Percentiles rank a stretch among this genome's conserved stretches.
Evolutionary conservation across 1,140 invertebrate genomes (phyloP).

Genomic region (Diachasma alloeum): DNA sequence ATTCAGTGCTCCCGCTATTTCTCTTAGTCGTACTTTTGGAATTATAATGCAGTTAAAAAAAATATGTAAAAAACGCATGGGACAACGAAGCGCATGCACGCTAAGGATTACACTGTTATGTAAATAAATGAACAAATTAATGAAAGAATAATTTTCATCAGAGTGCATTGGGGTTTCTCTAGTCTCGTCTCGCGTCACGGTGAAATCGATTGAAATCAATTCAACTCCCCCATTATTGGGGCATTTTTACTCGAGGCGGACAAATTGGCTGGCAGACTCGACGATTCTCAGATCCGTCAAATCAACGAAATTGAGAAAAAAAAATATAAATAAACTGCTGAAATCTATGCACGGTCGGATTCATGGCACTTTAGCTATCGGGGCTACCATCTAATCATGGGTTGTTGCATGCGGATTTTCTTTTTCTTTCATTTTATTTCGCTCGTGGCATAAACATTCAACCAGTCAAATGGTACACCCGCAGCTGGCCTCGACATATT

Average conservation of each 20-base stretch:
- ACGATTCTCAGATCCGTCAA: not conserved
- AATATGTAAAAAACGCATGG: constrained; percentile 11
- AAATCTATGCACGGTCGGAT: constrained; percentile 23
- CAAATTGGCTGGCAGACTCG: not conserved
- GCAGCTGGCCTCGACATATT: constrained; percentile 42
- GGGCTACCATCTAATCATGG: constrained; percentile 39
- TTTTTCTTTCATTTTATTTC: not conserved
- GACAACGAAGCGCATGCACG: constrained; percentile 22
- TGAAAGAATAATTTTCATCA: not conserved
- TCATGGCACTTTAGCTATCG: constrained; percentile 31
- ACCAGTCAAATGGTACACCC: constrained; percentile 55
- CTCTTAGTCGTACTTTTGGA: constrained; percentile 1
- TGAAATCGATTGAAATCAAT: not conserved
- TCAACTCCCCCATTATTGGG: not conserved
- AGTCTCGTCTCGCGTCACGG: not conserved
- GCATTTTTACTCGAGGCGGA: not conserved
- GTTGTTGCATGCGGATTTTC: constrained; percentile 41
- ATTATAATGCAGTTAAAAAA: constrained; percentile 1
- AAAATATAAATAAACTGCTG: not conserved
- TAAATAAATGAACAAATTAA: not conserved
- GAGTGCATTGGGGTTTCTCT: not conserved
- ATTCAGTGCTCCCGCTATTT: constrained; percentile 9
- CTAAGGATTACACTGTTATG: not conserved
- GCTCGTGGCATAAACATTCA: constrained; percentile 45
- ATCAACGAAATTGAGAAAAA: not conserved